Base-by-base conservation (phyloP, 2,888 invertebrate species). In the Cecidostiba fungosa region DNA sequence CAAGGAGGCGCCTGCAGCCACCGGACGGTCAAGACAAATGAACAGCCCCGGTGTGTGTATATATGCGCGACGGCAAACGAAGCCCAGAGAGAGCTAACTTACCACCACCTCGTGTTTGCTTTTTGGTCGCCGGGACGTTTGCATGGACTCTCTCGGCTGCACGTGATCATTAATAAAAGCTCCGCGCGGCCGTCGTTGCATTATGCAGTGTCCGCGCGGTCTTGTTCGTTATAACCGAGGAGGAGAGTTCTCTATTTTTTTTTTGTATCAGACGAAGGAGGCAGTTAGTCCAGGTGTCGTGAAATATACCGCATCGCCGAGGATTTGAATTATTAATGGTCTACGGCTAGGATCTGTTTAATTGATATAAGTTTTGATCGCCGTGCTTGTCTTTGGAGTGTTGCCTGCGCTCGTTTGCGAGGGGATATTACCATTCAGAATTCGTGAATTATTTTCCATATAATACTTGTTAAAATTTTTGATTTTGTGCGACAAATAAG, bases 91-190 rank as follows among this genome's bases (percentile, higher is more conserved):
- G 16, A 3, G 6, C 43, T 3, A 32, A 32, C 32, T 14, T 14
- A 69, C 69, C 69, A 8, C 14, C 16, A 32, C 10, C 81, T 74
- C 66, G 82, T 76, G 70, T 85, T 85, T 79, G 84, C 80, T 76
- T 80, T 85, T 76, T 76, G 69, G 79, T 54, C 29, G 83, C 14
- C 19, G 29, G 54, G 19, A 26, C 66, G 62, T 66, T 74, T 82
- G 77, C 83, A 72, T 80, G 79, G 54, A 32, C 72, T 72, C 62
- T 73, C 23, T 10, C 43, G 54, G 76, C 14, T 77, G 82, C 79
- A 59, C 77, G 73, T 73, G 82, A 79, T 85, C 85, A 85, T 85
- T 85, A 85, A 83, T 83, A 85, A 82, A 77, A 85, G 70, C 79
- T 26, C 5, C 43, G 66, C n/a, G 26, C 36, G 47, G 6, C 36